These are phyloP conservation scores for Okapia johnstoni DNA, from an alignment of 2,113 vertebrate genomes.

Conservation along the genomic window DNA sequence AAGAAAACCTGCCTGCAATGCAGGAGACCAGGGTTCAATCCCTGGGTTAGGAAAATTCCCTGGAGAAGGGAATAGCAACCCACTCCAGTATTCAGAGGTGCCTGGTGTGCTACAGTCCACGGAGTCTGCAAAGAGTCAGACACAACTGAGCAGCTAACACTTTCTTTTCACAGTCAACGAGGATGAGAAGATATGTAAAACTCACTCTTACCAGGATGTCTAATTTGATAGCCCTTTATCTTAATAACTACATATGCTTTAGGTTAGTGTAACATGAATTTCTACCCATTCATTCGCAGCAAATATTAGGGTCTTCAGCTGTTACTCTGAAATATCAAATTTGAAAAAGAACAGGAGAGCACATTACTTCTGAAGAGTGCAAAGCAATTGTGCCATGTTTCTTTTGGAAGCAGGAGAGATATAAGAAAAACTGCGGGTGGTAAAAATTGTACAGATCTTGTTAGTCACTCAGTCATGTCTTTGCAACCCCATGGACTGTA, in stretches of 20 bases:
- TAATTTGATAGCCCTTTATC: neutral
- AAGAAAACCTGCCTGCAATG: rapidly evolving
- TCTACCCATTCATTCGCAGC: neutral
- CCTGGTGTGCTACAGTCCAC: neutral
- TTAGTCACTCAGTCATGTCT: neutral
- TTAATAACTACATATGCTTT: neutral
- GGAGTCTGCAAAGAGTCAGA: neutral
- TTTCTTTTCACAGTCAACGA: neutral
- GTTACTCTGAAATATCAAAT: conserved; percentile 29
- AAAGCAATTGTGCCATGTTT: neutral
- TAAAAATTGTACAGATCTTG: neutral
- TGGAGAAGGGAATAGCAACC: neutral
- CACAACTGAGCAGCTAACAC: neutral
- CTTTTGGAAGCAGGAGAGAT: conserved; percentile 12
- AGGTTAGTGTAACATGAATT: neutral
- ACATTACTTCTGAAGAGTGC: neutral
- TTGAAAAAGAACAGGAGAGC: neutral
- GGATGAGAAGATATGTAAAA: neutral
- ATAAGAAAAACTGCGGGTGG: neutral
- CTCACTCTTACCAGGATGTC: neutral
- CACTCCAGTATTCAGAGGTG: neutral
- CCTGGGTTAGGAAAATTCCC: neutral
- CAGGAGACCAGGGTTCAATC: neutral
- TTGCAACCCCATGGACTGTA: neutral
- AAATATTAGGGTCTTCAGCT: neutral